Percentiles rank a stretch among this genome's conserved stretches.
Evolutionary conservation across 2,888 invertebrate species (phyloP).

Genomic region (Pandemis heparana): DNA sequence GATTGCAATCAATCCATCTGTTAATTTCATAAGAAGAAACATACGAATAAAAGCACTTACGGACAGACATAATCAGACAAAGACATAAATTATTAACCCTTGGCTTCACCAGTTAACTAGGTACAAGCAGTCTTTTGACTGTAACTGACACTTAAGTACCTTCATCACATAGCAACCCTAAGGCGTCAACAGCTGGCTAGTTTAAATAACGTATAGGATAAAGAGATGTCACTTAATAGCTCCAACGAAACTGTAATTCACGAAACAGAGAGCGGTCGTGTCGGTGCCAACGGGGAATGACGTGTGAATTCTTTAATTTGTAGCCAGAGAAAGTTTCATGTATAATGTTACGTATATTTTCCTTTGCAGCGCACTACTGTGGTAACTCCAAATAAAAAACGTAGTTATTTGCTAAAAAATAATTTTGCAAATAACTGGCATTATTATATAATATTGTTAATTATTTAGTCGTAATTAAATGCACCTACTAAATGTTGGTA

Average conservation of each 20-base stretch:
- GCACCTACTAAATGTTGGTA: too few relatives aligned
- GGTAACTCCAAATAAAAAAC: too few relatives aligned
- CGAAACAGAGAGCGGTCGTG: not conserved
- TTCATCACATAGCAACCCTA: not conserved
- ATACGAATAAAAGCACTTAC: too few relatives aligned
- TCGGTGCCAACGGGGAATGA: not conserved
- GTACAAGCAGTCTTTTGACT: not conserved
- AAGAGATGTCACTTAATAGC: not conserved
- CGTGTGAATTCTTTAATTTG: not conserved
- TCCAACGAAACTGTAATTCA: slow-evolving; percentile 2
- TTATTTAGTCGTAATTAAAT: too few relatives aligned
- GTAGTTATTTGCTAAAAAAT: too few relatives aligned
- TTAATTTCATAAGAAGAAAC: too few relatives aligned
- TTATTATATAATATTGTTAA: too few relatives aligned
- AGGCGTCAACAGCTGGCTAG: not conserved
- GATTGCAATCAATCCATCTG: too few relatives aligned
- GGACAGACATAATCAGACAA: too few relatives aligned
- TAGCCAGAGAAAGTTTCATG: not conserved
- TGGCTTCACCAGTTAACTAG: not conserved
- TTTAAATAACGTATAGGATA: slow-evolving; percentile 3
- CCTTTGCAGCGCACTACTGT: too few relatives aligned
- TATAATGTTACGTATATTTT: not conserved
- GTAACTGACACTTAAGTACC: not conserved
- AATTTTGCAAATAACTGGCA: too few relatives aligned
- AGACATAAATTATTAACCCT: too few relatives aligned